Base-by-base conservation (phyloP, 1,140 invertebrate genomes). In the Zaprionus gabonicus region DNA sequence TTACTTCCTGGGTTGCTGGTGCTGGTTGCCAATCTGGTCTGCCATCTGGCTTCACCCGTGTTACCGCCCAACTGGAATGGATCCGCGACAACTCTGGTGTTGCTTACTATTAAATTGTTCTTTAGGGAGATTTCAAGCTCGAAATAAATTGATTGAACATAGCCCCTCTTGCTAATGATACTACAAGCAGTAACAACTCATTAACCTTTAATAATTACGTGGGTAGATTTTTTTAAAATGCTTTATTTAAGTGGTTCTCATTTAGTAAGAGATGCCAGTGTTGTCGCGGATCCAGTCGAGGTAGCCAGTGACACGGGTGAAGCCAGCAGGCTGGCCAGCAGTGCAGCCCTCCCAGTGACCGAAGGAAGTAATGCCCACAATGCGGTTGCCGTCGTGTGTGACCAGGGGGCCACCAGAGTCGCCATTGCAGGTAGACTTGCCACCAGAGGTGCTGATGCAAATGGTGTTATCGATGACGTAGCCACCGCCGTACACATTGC, bases 41-140 rank as follows among this genome's bases (percentile, higher is more conserved):
- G 23, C 94, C 95, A 0, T 93, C 93, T 17, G 94, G 94, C 1
- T 95, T 94, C 76, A 94, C 93, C 0, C 92, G 94, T 25, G 94
- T 94, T 17, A 93, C 93, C 66, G 71, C 77, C 12, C 93, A 94
- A 71, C 71, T 94, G 13, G 76, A 93, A 67, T 95, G 95, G 94
- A 95, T 95, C 66, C 92, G 91, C 55, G 80, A 92, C n/a, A 87
- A 93, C 31, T 94, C 94, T 20, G 94, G 94, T 28, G 92, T 94
- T 60, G 64, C 72, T 28, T 85, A 71, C 53, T 85, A 84, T 28
- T 84, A 69, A 83, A 27, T 56, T 31, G 9, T 28, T 64, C 58
- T 15, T 55, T 63, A 51, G 28, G 31, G 34, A 10, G 34, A 13
- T 41, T 79, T 73, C 53, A 12, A 28, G 34, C 2, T 51, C 58